phyloP scores from a whole-genome alignment of 2,797 vertebrate genomes.

The Sphenodon punctatus region DNA sequence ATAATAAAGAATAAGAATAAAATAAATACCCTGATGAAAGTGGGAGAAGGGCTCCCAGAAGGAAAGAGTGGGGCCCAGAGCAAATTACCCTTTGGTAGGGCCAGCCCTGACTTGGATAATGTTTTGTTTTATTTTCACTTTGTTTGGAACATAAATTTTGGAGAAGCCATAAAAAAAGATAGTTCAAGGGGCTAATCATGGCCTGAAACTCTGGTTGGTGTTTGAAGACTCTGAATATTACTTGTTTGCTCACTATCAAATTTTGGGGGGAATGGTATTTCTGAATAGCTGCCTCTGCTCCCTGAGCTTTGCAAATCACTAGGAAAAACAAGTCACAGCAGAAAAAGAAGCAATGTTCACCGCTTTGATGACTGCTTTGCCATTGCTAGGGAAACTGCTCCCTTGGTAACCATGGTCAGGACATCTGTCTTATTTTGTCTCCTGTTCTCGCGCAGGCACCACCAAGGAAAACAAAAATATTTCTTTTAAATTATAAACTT shows the following conservation, averaged over 20 bases:
- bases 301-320: constrained; percentile 66
- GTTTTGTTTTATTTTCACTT: not conserved
- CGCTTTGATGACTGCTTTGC: constrained; percentile 75
- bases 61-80: no score
- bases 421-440: constrained; percentile 80
- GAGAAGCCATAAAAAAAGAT: not conserved
- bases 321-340: constrained; percentile 66
- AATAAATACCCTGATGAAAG: no score
- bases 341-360: constrained; percentile 65
- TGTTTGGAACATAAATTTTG: constrained; percentile 18
- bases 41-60: no score
- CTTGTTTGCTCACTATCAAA: no score
- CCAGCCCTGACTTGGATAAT: not conserved
- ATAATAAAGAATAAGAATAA: no score
- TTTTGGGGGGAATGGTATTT: constrained; percentile 34
- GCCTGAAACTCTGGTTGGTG: no score
- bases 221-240: no score
- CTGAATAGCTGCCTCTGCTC: constrained; percentile 56
- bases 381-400: constrained; percentile 80
- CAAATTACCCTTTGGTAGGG: no score
- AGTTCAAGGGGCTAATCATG: not conserved
- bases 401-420: constrained; percentile 82
- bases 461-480: constrained; percentile 66
- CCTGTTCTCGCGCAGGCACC: constrained; percentile 65
- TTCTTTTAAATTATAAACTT: constrained; percentile 53